A percentile compares a stretch with the other conserved stretches of the same genome.
phyloP scores from a whole-genome alignment of 2,113 vertebrate genomes.

The Gasterosteus nipponicus region DNA sequence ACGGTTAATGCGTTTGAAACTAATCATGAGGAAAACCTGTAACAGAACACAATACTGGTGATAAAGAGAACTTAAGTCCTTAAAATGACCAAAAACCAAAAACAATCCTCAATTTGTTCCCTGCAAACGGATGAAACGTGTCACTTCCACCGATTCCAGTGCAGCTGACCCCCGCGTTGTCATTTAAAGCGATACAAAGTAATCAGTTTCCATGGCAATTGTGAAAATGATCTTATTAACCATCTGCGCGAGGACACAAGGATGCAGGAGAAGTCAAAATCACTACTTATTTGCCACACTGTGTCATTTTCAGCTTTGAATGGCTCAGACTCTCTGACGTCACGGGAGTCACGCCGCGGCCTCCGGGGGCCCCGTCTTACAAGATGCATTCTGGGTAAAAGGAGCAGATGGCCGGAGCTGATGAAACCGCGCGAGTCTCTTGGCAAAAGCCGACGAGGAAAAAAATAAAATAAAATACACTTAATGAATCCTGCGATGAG shows the following conservation, averaged over 20 bases:
- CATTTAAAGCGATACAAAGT: background rate
- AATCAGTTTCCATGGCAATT: constrained; percentile 41
- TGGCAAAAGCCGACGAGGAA: background rate
- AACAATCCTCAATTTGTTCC: too few relatives aligned
- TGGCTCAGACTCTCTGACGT: too few relatives aligned
- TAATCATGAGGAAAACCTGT: background rate
- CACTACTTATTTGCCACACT: too few relatives aligned
- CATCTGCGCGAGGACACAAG: background rate
- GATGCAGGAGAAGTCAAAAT: background rate
- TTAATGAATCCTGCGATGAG: background rate
- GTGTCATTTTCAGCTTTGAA: too few relatives aligned
- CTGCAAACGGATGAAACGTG: too few relatives aligned
- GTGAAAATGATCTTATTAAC: constrained; percentile 22
- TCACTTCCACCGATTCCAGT: too few relatives aligned
- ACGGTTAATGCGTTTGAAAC: background rate
- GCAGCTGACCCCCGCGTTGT: too few relatives aligned
- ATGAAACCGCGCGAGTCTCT: background rate
- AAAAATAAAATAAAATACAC: background rate
- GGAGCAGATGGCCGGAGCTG: constrained; percentile 8
- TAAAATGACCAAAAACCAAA: too few relatives aligned
- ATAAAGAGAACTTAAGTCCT: too few relatives aligned
- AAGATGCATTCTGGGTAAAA: background rate
- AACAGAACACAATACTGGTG: too few relatives aligned
- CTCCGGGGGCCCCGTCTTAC: background rate
- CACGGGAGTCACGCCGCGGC: background rate